Percentiles rank a stretch among this genome's conserved stretches.
phyloP scores from a whole-genome alignment of 2,797 vertebrate species.

The Parauchenoglanis punctatus region DNA sequence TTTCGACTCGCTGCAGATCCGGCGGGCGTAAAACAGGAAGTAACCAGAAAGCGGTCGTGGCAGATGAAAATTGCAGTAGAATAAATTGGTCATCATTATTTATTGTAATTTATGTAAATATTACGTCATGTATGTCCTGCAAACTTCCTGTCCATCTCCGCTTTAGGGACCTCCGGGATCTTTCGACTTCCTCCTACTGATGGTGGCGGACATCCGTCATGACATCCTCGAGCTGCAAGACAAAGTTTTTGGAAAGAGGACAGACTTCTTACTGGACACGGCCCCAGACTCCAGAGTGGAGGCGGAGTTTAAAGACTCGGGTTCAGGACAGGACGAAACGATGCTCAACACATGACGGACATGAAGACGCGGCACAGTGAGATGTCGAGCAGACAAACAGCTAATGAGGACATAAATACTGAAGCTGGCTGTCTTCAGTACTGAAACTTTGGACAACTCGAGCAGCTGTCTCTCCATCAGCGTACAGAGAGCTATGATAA shows the following conservation, averaged over 20 bases:
- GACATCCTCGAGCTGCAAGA: slow-evolving; percentile 81
- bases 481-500: slow-evolving; percentile 44
- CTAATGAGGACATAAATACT: slow-evolving; percentile 27
- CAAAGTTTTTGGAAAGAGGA: slow-evolving; percentile 75
- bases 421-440: slow-evolving; percentile 39
- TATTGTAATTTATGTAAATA: neutral
- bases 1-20: neutral
- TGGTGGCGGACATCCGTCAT: slow-evolving; percentile 81
- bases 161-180: slow-evolving; percentile 79
- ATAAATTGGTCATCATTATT: neutral
- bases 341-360: slow-evolving; percentile 69
- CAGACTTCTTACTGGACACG: slow-evolving; percentile 69
- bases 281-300: slow-evolving; percentile 69
- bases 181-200: slow-evolving; percentile 80
- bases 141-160: slow-evolving; percentile 1
- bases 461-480: neutral
- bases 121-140: neutral
- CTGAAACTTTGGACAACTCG: slow-evolving; percentile 34
- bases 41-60: neutral
- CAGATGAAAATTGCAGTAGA: neutral
- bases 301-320: slow-evolving; percentile 71
- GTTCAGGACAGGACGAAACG: slow-evolving; percentile 74
- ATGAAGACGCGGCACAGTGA: slow-evolving; percentile 16
- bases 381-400: neutral
- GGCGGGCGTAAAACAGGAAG: neutral